These are phyloP conservation scores for Amphipyra berbera DNA, from an alignment of 2,888 invertebrate genomes.

Conservation along the genomic window DNA sequence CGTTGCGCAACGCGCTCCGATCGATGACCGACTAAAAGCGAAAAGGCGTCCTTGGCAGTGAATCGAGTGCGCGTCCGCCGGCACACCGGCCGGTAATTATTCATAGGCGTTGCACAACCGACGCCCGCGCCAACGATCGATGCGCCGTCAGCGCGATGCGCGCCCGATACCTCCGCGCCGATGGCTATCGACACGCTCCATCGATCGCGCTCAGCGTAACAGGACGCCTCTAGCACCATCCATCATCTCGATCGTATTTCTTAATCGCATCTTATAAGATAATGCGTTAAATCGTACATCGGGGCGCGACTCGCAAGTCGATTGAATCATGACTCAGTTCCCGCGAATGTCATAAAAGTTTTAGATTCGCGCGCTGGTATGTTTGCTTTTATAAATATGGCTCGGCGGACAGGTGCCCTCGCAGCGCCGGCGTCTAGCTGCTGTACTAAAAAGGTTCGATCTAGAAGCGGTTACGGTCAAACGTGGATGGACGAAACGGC, in stretches of 20 bases:
- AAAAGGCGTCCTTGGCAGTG: constrained; percentile 84
- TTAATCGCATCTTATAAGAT: constrained; percentile 62
- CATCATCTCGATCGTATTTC: constrained; percentile 65
- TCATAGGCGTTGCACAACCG: constrained; percentile 78
- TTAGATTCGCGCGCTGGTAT: constrained; percentile 59
- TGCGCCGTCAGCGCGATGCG: constrained; percentile 57
- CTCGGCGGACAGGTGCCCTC: constrained; percentile 68
- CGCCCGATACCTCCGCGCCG: constrained; percentile 59
- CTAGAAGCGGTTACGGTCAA: constrained; percentile 55
- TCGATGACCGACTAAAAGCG: constrained; percentile 79
- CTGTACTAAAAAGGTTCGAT: constrained; percentile 73
- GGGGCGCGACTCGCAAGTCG: constrained; percentile 48
- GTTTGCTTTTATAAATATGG: constrained; percentile 69
- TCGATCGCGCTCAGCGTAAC: constrained; percentile 60
- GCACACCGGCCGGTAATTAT: constrained; percentile 73
- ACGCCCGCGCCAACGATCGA: constrained; percentile 61
- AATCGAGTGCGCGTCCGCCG: constrained; percentile 76
- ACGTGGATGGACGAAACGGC: constrained; percentile 49
- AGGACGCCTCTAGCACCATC: constrained; percentile 60
- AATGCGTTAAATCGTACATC: constrained; percentile 61
- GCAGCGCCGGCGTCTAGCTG: constrained; percentile 70
- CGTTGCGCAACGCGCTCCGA: constrained; percentile 69
- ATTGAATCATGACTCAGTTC: constrained; percentile 65
- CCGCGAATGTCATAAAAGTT: constrained; percentile 64
- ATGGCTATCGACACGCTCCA: constrained; percentile 73